A percentile compares a stretch with the other conserved stretches of the same genome.
Evolutionary conservation across 2,113 vertebrate species (phyloP).

Genomic region (Dromaius novaehollandiae): DNA sequence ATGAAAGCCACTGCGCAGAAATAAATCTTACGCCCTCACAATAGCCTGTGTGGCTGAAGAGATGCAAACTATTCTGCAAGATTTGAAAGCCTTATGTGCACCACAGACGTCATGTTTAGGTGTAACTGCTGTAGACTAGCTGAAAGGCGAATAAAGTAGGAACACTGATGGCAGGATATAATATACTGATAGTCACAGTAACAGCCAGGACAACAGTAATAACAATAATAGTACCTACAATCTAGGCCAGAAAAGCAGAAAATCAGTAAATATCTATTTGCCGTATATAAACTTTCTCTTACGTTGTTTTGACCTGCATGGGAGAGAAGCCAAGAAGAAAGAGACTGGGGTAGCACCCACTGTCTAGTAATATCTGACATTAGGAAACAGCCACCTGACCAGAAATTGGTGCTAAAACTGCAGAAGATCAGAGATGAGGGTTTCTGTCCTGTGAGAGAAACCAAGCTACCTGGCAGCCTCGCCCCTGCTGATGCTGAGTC

Average conservation of each 20-base stretch:
- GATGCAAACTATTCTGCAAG: neutral
- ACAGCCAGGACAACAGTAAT: neutral
- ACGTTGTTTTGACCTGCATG: neutral
- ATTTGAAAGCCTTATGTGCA: neutral
- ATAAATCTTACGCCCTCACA: neutral
- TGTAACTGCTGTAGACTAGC: neutral
- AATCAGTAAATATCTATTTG: neutral
- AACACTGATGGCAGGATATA: neutral
- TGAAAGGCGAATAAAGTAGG: neutral
- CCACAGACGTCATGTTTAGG: neutral
- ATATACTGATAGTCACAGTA: neutral
- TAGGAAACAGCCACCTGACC: neutral
- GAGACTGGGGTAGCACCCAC: neutral
- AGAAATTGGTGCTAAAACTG: neutral
- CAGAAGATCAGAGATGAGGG: neutral
- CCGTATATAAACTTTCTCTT: neutral
- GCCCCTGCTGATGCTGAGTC: neutral
- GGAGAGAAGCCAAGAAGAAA: neutral
- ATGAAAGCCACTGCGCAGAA: neutral
- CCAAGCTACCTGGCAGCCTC: neutral
- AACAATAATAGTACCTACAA: neutral
- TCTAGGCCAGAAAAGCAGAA: neutral
- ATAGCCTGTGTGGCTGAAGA: neutral
- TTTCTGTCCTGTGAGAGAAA: neutral
- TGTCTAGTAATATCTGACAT: neutral